Conservation (phyloP, 2,797 vertebrate genomes). For the Dromococcyx pavoninus region DNA sequence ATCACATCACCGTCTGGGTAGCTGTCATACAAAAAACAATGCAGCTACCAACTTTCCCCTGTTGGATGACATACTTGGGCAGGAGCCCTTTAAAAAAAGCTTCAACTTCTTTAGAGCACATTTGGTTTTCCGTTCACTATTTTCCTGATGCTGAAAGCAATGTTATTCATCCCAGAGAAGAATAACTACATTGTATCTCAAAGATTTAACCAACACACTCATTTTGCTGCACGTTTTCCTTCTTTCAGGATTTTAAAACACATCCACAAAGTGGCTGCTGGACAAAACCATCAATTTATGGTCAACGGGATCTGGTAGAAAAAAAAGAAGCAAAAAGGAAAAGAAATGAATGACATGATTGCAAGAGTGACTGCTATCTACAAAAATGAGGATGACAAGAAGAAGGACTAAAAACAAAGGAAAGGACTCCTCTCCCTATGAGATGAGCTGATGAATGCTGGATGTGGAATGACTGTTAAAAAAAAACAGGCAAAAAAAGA, state of each 20-base stretch:
- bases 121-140: slow-evolving; percentile 58
- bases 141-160: slow-evolving; percentile 42
- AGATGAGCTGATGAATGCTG: background rate
- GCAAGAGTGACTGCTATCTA: background rate
- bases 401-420: background rate
- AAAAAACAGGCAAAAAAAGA: background rate
- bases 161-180: slow-evolving; percentile 7
- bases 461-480: background rate
- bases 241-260: slow-evolving; percentile 2
- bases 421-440: background rate
- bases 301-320: background rate
- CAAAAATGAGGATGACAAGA: background rate
- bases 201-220: slow-evolving; percentile 8
- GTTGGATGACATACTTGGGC: slow-evolving; percentile 65
- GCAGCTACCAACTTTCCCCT: slow-evolving; percentile 53
- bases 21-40: slow-evolving; percentile 48
- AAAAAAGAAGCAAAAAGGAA: background rate
- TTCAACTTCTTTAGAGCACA: background rate
- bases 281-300: background rate
- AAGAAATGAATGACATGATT: background rate
- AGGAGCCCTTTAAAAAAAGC: slow-evolving; percentile 38
- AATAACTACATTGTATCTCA: slow-evolving; percentile 39
- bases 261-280: background rate
- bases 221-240: background rate
- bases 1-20: slow-evolving; percentile 62